A percentile compares a stretch with the other conserved stretches of the same genome.
Conservation (phyloP, 2,113 vertebrate genomes). For the Tapirus terrestris region DNA sequence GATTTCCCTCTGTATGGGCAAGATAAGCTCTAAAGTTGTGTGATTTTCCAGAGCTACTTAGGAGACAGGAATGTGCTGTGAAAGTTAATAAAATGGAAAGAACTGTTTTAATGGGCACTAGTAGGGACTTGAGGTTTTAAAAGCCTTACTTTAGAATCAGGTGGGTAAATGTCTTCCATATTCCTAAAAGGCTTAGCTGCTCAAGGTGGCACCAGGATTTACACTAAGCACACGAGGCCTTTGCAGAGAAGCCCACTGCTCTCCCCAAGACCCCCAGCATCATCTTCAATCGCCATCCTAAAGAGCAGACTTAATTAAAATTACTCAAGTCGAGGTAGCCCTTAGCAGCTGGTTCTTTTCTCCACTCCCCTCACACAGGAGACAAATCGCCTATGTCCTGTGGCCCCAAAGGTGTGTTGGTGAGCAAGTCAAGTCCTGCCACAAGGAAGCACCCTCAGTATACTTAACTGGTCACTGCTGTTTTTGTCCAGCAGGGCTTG, state of each 20-base stretch:
- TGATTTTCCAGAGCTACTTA: slow-evolving; percentile 35
- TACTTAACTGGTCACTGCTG: not conserved
- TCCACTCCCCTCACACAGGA: not conserved
- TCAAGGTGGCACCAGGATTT: not conserved
- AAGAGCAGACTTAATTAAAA: slow-evolving; percentile 20
- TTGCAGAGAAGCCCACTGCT: not conserved
- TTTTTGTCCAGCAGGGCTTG: slow-evolving; percentile 5
- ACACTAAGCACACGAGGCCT: not conserved
- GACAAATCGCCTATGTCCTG: not conserved
- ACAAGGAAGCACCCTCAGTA: not conserved
- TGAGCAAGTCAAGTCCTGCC: not conserved
- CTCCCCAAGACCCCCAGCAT: not conserved
- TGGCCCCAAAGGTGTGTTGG: not conserved
- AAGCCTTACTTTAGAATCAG: slow-evolving; percentile 52
- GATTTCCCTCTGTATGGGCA: not conserved
- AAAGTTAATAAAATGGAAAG: slow-evolving; percentile 10
- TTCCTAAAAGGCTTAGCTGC: slow-evolving; percentile 59
- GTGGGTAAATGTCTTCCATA: slow-evolving; percentile 23
- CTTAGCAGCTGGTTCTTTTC: not conserved
- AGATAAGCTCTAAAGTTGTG: not conserved
- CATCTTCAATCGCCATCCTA: not conserved
- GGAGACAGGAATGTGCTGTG: not conserved
- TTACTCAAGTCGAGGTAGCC: not conserved
- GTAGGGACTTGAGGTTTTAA: slow-evolving; percentile 39
- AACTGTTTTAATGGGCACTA: slow-evolving; percentile 1